phyloP scores from a whole-genome alignment of 92 coral and sea anemone species.

The Micromussa lordhowensis region DNA sequence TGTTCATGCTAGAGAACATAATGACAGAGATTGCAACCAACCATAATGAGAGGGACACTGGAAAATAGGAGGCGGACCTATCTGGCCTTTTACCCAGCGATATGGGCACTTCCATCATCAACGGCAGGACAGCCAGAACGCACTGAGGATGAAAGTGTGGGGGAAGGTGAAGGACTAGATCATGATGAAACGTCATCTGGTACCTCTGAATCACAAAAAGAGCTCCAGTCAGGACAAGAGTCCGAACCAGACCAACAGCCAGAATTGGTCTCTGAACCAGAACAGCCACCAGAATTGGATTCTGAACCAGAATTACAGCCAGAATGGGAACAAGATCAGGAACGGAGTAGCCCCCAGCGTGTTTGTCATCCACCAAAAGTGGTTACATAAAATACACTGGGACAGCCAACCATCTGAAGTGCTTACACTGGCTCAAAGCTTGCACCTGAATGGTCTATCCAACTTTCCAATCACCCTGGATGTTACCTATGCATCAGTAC shows the following conservation, averaged over 20 bases:
- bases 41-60: too few relatives aligned
- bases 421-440: background rate
- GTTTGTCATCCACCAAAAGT: background rate
- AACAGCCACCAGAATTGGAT: background rate
- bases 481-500: slow-evolving; percentile 2
- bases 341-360: background rate
- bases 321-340: background rate
- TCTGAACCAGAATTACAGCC: background rate
- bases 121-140: background rate
- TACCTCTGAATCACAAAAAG: too few relatives aligned
- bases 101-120: background rate
- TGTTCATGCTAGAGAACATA: too few relatives aligned
- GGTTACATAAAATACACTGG: background rate
- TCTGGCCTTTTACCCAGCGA: background rate
- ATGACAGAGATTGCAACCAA: too few relatives aligned
- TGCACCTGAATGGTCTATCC: background rate
- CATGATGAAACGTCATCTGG: too few relatives aligned
- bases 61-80: background rate
- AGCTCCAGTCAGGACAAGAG: too few relatives aligned
- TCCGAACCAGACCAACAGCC: too few relatives aligned
- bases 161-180: too few relatives aligned
- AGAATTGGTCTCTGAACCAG: background rate
- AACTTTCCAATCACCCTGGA: background rate
- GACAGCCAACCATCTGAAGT: slow-evolving; percentile 5
- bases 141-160: too few relatives aligned